phyloP scores from a whole-genome alignment of 1,140 invertebrate genomes.

The Heliconius himera region DNA sequence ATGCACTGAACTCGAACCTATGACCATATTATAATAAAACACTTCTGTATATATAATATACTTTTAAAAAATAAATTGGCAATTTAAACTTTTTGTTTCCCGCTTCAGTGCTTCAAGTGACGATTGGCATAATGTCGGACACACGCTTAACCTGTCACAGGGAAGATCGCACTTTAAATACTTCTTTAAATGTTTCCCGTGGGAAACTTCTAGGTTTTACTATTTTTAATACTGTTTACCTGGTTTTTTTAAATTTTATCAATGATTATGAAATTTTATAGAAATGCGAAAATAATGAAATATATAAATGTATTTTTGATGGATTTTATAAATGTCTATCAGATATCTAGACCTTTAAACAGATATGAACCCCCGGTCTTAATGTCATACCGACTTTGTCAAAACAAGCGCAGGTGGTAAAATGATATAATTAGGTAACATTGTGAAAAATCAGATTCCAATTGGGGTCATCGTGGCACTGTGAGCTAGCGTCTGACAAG shows the following conservation, averaged over 20 bases:
- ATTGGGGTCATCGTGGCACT: too few species aligned
- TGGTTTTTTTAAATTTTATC: not conserved
- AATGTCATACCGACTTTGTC: too few species aligned
- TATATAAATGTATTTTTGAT: too few species aligned
- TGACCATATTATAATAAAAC: not conserved
- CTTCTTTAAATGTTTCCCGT: not conserved
- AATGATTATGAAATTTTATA: not conserved
- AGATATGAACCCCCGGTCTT: too few species aligned
- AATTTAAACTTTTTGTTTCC: not conserved
- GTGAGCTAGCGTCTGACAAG: too few species aligned
- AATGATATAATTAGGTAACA: too few species aligned
- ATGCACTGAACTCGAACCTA: too few species aligned
- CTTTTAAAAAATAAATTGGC: not conserved
- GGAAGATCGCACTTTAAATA: not conserved
- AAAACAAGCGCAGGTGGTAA: too few species aligned
- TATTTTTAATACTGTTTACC: constrained; percentile 22
- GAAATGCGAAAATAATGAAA: too few species aligned
- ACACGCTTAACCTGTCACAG: constrained; percentile 9
- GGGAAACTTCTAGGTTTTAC: not conserved
- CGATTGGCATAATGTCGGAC: constrained; percentile 7
- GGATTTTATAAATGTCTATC: too few species aligned
- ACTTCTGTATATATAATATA: not conserved
- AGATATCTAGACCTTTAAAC: too few species aligned
- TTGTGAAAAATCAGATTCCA: too few species aligned
- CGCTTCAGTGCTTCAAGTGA: not conserved